Base-by-base conservation (phyloP, 2,113 vertebrate genomes). In the Semicossyphus pulcher region DNA sequence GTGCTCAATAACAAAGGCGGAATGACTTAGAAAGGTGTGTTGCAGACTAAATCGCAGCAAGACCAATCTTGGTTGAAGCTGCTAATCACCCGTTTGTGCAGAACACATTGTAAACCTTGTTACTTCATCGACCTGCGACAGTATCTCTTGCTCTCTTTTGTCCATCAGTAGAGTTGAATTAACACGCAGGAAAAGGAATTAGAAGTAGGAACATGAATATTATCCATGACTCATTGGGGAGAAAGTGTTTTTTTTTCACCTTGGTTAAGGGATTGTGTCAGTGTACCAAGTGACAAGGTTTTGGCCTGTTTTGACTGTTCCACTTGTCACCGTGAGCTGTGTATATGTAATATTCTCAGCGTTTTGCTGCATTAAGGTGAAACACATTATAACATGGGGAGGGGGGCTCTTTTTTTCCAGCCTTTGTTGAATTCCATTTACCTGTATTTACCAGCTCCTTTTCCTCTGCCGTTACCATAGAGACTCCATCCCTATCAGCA, bases 381-480 rank as follows among this genome's bases (percentile, higher is more conserved):
- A n/a, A 70, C 41, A 31, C 56, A 60, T 85, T 83, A 58, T 64
- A 84, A 73, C 79, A 77, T 45, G 44, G 65, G 86, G 71, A 72
- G 26, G 56, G n/a, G n/a, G n/a, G n/a, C n/a, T n/a, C n/a, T 4
- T 62, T 85, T 69, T 84, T 80, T 78, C 67, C 53, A 68, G 83
- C 68, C 86, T 84, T 83, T 81, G 80, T 80, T 84, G 85, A 88
- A 90, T 91, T 84, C 74, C 88, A 76, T 91, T 91, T 93, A 93
- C 93, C 93, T 94, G 92, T 85, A 85, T 90, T 90, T 87, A 86
- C 86, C 64, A 59, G 82, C 78, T 86, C 83, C 83, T 66, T 90
- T 86, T 76, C 75, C 59, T 83, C 80, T 72, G 56, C 88, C 41
- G 93, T 94, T 94, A 93, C 94, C 93, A 94, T 94, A 93, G 94